Conservation (phyloP, 2,113 vertebrate species). For the Dasyornis broadbenti region DNA sequence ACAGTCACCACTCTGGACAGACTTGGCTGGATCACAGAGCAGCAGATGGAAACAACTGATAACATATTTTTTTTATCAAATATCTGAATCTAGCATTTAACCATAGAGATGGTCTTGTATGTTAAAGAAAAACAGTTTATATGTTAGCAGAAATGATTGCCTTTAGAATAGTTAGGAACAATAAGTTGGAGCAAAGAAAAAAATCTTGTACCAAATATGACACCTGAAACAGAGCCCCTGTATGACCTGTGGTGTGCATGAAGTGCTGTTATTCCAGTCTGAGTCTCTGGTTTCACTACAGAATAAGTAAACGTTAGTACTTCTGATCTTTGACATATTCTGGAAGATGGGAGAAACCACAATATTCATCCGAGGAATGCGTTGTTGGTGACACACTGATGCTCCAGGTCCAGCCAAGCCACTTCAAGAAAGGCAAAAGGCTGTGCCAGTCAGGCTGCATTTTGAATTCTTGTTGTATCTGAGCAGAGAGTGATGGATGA, state of each 20-base stretch:
- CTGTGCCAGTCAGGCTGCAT: neutral
- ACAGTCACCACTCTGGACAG: neutral
- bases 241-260: neutral
- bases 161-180: neutral
- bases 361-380: neutral
- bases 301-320: neutral
- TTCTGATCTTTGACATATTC: neutral
- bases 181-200: neutral
- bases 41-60: neutral
- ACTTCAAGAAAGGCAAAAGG: neutral
- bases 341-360: neutral
- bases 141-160: neutral
- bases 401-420: neutral
- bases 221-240: neutral
- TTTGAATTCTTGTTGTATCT: conserved; percentile 59
- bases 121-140: neutral
- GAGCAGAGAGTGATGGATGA: conserved; percentile 54
- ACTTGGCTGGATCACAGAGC: neutral
- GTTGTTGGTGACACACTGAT: neutral
- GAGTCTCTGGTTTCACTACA: neutral
- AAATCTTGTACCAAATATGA: neutral
- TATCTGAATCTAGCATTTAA: neutral
- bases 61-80: neutral
- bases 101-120: neutral
- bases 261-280: neutral